Evolutionary conservation across 2,888 invertebrate genomes (phyloP).

Genomic region (Mamestra brassicae): DNA sequence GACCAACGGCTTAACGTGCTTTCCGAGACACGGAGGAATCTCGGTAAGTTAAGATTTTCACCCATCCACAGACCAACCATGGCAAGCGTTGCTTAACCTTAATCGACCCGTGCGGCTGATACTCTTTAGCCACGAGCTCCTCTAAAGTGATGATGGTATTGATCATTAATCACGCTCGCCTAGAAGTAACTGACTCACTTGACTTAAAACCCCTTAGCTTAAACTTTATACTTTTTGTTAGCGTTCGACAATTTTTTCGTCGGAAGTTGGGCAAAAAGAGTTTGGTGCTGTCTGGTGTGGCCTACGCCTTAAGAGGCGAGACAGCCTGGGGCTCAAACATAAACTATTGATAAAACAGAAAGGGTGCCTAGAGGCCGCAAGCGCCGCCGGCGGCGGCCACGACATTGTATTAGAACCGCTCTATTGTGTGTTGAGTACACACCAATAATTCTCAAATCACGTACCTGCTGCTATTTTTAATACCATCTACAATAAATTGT

Average conservation of each 20-base stretch:
- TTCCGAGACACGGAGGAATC: no score
- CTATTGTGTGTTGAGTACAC: conserved; percentile 67
- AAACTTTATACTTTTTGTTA: background rate
- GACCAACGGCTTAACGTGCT: no score
- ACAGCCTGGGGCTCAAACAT: conserved; percentile 74
- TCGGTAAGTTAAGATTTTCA: no score
- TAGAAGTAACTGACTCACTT: no score
- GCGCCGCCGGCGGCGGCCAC: conserved; percentile 63
- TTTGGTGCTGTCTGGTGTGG: conserved; percentile 48
- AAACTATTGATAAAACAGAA: conserved; percentile 83
- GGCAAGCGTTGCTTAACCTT: no score
- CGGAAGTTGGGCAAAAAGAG: conserved; percentile 19
- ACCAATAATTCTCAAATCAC: conserved; percentile 58
- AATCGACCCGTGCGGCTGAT: no score
- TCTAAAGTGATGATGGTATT: no score
- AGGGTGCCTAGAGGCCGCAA: conserved; percentile 71
- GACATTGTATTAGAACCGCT: conserved; percentile 68
- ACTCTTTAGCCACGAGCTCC: no score
- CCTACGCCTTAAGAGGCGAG: conserved; percentile 54
- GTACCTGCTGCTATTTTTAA: conserved; percentile 43
- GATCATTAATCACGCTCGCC: no score
- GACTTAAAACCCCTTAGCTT: no score
- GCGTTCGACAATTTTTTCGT: background rate
- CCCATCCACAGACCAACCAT: no score
- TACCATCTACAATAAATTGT: conserved; percentile 10